phyloP scores from a whole-genome alignment of 2,797 vertebrate species.

The Setipinna tenuifilis region DNA sequence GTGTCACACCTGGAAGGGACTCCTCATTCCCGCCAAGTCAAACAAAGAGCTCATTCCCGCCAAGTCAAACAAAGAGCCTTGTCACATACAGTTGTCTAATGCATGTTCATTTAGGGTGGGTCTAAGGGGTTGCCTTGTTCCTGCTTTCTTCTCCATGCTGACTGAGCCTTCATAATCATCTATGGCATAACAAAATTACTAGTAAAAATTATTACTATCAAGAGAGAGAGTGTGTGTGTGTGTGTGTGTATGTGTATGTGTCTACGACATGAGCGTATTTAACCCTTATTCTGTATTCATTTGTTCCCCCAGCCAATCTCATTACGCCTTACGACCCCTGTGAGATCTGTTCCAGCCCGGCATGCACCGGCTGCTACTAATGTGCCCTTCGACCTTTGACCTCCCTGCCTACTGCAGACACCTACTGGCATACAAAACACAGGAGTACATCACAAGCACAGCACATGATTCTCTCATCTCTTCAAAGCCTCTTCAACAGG shows the following conservation, averaged over 20 bases:
- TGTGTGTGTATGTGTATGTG: neutral
- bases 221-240: neutral
- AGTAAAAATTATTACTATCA: too few relatives aligned
- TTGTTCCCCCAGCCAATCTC: slow-evolving; percentile 57
- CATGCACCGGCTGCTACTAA: slow-evolving; percentile 67
- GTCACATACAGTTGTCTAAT: too few relatives aligned
- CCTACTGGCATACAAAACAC: neutral
- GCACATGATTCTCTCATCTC: neutral
- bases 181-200: too few relatives aligned
- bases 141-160: too few relatives aligned
- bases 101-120: too few relatives aligned
- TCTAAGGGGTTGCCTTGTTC: too few relatives aligned
- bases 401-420: neutral
- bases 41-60: too few relatives aligned
- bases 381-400: neutral
- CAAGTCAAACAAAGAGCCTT: too few relatives aligned
- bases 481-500: neutral
- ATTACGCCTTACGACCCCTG: slow-evolving; percentile 62
- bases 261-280: neutral
- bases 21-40: too few relatives aligned
- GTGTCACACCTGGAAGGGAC: too few relatives aligned
- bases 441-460: neutral
- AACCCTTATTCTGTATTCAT: slow-evolving; percentile 30
- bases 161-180: too few relatives aligned
- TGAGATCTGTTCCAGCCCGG: slow-evolving; percentile 73